Conservation (phyloP, 2,113 vertebrate genomes). For the Channa maculata region DNA sequence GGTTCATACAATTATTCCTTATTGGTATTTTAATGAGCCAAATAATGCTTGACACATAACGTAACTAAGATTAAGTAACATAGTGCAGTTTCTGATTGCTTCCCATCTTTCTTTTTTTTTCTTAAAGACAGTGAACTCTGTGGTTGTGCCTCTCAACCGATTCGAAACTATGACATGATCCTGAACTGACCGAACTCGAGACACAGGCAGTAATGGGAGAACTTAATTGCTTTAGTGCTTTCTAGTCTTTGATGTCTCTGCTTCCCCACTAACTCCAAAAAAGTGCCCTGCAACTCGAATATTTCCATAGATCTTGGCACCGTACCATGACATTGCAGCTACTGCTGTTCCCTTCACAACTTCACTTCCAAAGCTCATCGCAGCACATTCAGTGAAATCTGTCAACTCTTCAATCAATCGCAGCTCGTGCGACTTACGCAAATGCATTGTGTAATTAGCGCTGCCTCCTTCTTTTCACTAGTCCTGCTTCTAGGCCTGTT, state of each 20-base stretch:
- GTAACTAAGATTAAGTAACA: slow-evolving; percentile 5
- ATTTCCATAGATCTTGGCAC: slow-evolving; percentile 12
- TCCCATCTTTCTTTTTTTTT: background rate
- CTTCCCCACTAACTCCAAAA: slow-evolving; percentile 15
- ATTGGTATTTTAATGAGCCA: slow-evolving; percentile 17
- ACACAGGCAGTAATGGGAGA: background rate
- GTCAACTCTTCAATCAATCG: background rate
- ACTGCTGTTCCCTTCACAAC: background rate
- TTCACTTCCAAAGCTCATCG: slow-evolving; percentile 23
- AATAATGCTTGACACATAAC: slow-evolving; percentile 4
- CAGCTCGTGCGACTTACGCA: background rate
- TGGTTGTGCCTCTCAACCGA: slow-evolving; percentile 1
- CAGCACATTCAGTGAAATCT: slow-evolving; percentile 28
- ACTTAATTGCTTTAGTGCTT: slow-evolving; percentile 32
- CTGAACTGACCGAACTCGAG: slow-evolving; percentile 29
- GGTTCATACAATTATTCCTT: slow-evolving; percentile 6
- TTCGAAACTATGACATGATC: slow-evolving; percentile 16
- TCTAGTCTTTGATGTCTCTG: slow-evolving; percentile 30
- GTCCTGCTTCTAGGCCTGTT: background rate
- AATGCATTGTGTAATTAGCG: background rate
- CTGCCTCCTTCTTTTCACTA: background rate
- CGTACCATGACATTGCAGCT: slow-evolving; percentile 4
- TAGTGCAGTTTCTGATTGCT: background rate
- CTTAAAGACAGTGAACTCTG: background rate
- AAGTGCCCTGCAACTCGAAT: background rate